Evolutionary conservation across 53 echinoderm and acorn worm species (phyloP).

Genomic region (Luidia sarsii): DNA sequence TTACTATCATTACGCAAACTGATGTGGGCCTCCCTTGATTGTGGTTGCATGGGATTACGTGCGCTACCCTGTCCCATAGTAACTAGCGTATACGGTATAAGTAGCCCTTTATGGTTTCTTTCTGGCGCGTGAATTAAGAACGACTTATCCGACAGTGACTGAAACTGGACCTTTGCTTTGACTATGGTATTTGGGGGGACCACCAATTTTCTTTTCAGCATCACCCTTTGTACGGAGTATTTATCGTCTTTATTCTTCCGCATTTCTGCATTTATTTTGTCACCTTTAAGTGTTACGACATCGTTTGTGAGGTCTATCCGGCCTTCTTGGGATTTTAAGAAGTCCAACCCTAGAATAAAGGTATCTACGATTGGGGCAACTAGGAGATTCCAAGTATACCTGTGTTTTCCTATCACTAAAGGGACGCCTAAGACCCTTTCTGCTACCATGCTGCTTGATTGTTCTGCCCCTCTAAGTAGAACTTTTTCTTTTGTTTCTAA

Average conservation of each 20-base stretch:
- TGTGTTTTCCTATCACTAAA: background rate
- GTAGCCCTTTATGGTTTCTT: background rate
- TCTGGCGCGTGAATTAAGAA: background rate
- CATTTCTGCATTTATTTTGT: constrained; percentile 16
- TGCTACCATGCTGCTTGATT: background rate
- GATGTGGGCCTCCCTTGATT: too few relatives aligned
- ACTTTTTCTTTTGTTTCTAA: background rate
- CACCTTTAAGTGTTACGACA: background rate
- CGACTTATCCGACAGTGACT: background rate
- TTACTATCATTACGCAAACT: background rate
- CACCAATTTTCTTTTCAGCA: background rate
- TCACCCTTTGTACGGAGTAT: background rate
- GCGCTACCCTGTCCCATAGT: background rate
- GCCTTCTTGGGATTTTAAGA: background rate
- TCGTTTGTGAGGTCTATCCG: background rate
- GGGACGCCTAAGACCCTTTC: background rate
- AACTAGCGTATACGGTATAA: constrained; percentile 4
- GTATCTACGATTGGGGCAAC: constrained; percentile 2
- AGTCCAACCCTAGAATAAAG: constrained; percentile 8
- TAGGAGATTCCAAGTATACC: background rate
- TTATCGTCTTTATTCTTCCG: background rate
- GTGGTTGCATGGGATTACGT: too few relatives aligned
- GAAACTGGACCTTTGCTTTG: background rate
- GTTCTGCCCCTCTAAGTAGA: background rate
- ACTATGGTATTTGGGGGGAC: background rate